phyloP scores from a whole-genome alignment of 2,797 vertebrate genomes.

The Buphagus erythrorhynchus region DNA sequence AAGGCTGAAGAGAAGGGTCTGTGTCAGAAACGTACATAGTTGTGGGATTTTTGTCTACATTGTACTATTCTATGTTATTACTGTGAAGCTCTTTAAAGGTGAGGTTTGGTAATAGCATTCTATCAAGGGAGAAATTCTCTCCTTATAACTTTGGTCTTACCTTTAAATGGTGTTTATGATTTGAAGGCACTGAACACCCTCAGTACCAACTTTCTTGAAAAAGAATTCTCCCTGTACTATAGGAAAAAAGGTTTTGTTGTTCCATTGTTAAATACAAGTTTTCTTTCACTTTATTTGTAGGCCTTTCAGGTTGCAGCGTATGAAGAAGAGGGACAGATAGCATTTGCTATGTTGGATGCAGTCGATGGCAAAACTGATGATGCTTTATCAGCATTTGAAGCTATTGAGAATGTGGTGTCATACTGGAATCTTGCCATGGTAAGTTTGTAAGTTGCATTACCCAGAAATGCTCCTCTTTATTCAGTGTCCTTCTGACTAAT shows the following conservation, averaged over 20 bases:
- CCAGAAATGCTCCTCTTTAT: background rate
- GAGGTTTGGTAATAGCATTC: background rate
- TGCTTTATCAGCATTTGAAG: slow-evolving; percentile 89
- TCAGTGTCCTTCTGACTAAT: background rate
- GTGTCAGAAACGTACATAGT: rapidly evolving
- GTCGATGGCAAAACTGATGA: slow-evolving; percentile 94
- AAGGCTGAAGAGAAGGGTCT: background rate
- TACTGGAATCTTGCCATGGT: slow-evolving; percentile 94
- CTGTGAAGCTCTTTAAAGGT: background rate
- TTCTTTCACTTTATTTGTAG: slow-evolving; percentile 67
- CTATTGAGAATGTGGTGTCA: slow-evolving; percentile 88
- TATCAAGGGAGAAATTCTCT: background rate
- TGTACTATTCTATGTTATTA: background rate
- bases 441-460: slow-evolving; percentile 40
- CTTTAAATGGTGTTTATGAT: background rate
- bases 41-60: background rate
- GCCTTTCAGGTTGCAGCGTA: slow-evolving; percentile 81
- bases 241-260: background rate
- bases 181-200: background rate
- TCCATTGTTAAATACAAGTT: background rate
- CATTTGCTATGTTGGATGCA: slow-evolving; percentile 86
- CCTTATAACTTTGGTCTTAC: background rate
- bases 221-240: background rate
- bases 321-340: slow-evolving; percentile 88
- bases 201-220: background rate